phyloP scores from a whole-genome alignment of 2,888 invertebrate genomes.

The Hypomecis punctinalis region DNA sequence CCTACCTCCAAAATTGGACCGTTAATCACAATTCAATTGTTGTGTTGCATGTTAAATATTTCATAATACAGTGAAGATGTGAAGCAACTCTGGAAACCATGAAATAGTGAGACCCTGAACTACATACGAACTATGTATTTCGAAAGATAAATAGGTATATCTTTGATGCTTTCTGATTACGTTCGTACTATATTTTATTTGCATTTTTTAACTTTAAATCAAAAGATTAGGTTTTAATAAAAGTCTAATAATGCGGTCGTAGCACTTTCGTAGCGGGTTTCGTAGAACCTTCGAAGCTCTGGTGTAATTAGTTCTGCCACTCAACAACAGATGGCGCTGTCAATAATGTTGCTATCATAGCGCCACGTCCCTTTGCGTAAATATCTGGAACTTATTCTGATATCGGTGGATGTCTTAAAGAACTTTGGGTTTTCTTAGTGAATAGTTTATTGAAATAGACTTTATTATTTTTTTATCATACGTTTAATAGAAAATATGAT shows the following conservation, averaged over 20 bases:
- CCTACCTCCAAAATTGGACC: too few relatives aligned
- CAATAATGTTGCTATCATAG: conserved; percentile 11
- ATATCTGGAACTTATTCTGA: conserved; percentile 21
- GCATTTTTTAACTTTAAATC: background rate
- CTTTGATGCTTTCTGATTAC: background rate
- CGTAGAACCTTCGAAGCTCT: conserved; percentile 38
- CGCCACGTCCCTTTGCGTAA: conserved; percentile 24
- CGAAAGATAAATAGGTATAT: background rate
- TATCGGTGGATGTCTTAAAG: background rate
- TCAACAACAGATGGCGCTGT: conserved; percentile 47
- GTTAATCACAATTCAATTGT: conserved; percentile 2
- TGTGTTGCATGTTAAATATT: conserved; percentile 8
- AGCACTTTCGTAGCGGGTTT: conserved; percentile 27
- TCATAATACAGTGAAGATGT: conserved; percentile 2
- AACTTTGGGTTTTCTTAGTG: too few relatives aligned
- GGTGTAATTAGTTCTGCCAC: conserved; percentile 40
- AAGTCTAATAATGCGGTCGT: background rate
- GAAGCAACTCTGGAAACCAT: conserved; percentile 14
- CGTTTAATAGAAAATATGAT: too few relatives aligned
- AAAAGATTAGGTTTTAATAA: background rate
- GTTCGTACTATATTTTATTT: background rate
- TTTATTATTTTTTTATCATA: too few relatives aligned
- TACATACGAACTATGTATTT: conserved; percentile 9
- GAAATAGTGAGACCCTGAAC: conserved; percentile 16
- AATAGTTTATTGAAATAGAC: too few relatives aligned